Evolutionary conservation across 1,140 invertebrate genomes (phyloP), one percentile per base, ranked within the genome.

Genomic region (Cotesia typhae): DNA sequence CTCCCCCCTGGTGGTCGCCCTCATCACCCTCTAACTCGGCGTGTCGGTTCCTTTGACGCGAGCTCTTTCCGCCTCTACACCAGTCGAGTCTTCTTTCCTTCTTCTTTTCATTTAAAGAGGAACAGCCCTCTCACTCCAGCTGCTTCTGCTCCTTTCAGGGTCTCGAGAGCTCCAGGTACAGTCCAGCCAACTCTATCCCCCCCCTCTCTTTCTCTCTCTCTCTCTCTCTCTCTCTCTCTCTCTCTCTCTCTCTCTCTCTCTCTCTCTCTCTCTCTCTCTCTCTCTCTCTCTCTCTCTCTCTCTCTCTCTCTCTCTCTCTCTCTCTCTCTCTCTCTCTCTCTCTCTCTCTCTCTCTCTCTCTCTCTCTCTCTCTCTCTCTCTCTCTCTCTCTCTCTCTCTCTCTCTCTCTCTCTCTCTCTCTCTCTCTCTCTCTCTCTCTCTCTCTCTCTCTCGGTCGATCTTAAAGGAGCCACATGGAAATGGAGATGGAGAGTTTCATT

Each of bases 1-100:
- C 41, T 10, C 41, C 10, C 41, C 41, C 41, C 41, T 10, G 4
- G 10, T 47, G 41, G 41, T 10, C 41, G 10, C 41, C 41, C 41
- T 47, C 41, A 7, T 47, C 41, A 47, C 80, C 76, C 80, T 78
- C 75, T 75, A 77, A 67, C 67, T 70, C 73, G 69, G 73, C 70
- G 51, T 67, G 74, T 64, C 61, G 67, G 69, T 64, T 73, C 60
- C 76, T 76, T 74, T 74, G 59, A 65, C 69, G 64, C 3, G 55
- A 60, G 38, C 12, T 70, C 69, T 73, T 77, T 73, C 72, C 68
- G 65, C 61, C 73, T 65, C 72, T 69, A 71, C 66, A 57, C 70
- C 65, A 71, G 55, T 71, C 51, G 7, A 6, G 6, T 10, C 3
- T 47, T 47, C 72, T 69, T 63, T 75, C 71, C 57, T 67, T 59